Evolutionary conservation across 2,888 invertebrate genomes (phyloP).

Genomic region (Trachelus iudaicus): DNA sequence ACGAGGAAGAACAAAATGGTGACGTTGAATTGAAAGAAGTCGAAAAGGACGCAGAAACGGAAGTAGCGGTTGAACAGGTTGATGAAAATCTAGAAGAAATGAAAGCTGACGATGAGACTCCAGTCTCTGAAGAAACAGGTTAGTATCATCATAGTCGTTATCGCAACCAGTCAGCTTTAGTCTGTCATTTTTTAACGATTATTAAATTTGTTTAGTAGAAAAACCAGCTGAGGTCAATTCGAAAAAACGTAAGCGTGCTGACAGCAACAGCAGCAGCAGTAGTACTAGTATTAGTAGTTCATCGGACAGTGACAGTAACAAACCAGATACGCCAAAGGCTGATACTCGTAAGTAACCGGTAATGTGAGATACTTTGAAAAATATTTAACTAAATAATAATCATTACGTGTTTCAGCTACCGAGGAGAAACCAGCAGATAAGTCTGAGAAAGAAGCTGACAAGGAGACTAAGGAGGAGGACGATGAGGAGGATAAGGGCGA

Average conservation of each 20-base stretch:
- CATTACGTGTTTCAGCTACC: neutral
- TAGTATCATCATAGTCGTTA: neutral
- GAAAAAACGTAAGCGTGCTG: conserved; percentile 69
- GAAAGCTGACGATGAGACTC: conserved; percentile 38
- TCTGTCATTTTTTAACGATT: neutral
- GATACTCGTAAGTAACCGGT: conserved; percentile 25
- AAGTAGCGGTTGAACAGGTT: conserved; percentile 66
- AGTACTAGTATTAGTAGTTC: conserved; percentile 64
- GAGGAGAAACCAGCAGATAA: conserved; percentile 51
- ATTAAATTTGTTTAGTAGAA: conserved; percentile 43
- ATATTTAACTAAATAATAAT: conserved; percentile 9
- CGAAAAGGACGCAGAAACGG: conserved; percentile 58
- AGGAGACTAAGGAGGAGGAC: conserved; percentile 47
- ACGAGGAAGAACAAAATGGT: conserved; percentile 48
- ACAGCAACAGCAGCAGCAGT: conserved; percentile 68
- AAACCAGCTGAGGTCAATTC: conserved; percentile 62
- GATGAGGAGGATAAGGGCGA: conserved; percentile 55
- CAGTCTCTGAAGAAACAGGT: conserved; percentile 40
- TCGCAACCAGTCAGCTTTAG: neutral
- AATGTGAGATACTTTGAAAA: conserved; percentile 8
- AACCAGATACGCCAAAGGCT: conserved; percentile 54
- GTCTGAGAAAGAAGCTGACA: conserved; percentile 48
- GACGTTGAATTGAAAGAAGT: conserved; percentile 52
- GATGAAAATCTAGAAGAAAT: conserved; percentile 53
- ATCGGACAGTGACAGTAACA: conserved; percentile 68